These are phyloP conservation scores for Geotrypetes seraphini DNA, from an alignment of 2,797 vertebrate species.

Conservation along the genomic window DNA sequence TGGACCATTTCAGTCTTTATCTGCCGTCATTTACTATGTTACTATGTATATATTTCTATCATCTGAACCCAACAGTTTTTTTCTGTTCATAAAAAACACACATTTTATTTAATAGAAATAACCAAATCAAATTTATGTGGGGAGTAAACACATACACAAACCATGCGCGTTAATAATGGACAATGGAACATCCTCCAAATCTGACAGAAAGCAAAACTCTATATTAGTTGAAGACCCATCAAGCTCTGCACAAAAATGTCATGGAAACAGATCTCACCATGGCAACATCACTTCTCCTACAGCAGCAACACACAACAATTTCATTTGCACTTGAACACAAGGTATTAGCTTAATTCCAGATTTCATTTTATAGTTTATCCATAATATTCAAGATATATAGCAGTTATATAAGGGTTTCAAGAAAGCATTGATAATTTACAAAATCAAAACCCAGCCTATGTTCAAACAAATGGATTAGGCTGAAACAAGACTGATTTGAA, in stretches of 20 bases:
- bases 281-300: constrained; percentile 43
- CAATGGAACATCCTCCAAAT: constrained; percentile 23
- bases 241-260: constrained; percentile 54
- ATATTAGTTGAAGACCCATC: constrained; percentile 37
- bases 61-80: no score
- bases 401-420: constrained; percentile 28
- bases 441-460: constrained; percentile 18
- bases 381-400: constrained; percentile 24
- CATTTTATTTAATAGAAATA: no score
- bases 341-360: constrained; percentile 32
- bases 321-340: constrained; percentile 35
- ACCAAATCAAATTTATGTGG: no score
- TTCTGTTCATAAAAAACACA: no score
- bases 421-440: constrained; percentile 34
- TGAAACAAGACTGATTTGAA: constrained; percentile 13
- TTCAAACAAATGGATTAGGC: constrained; percentile 24
- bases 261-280: constrained; percentile 66
- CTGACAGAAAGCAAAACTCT: constrained; percentile 33
- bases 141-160: no score
- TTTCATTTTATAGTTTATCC: constrained; percentile 34
- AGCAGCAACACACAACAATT: constrained; percentile 34
- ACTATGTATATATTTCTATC: no score
- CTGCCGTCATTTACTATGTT: no score
- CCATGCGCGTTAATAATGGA: constrained; percentile 19
- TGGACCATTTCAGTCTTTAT: no score